Percentiles rank a stretch among this genome's conserved stretches.
phyloP scores from a whole-genome alignment of 2,113 vertebrate genomes.

The Tupaia chinensis region DNA sequence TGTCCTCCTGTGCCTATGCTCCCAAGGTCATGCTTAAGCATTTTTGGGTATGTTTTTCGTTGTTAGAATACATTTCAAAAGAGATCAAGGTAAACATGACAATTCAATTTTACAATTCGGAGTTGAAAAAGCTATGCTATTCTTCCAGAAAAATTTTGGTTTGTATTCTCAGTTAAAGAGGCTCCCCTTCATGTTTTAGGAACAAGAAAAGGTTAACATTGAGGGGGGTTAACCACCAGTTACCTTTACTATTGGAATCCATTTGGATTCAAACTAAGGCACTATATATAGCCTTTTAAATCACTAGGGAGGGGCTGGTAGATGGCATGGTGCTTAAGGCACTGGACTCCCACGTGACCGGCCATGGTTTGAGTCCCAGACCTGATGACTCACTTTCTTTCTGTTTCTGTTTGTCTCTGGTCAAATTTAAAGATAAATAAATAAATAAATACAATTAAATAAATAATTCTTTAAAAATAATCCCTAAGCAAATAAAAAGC shows the following conservation, averaged over 20 bases:
- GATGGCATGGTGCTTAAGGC: no score
- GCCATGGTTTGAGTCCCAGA: no score
- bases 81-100: neutral
- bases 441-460: no score
- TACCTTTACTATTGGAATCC: neutral
- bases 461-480: neutral
- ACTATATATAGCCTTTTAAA: neutral
- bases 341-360: no score
- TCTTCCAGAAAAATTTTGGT: neutral
- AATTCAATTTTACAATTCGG: constrained; percentile 40
- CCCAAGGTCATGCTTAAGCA: neutral
- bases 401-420: no score
- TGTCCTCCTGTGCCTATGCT: neutral
- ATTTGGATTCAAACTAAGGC: constrained; percentile 18
- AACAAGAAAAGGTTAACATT: neutral
- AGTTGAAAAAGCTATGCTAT: neutral
- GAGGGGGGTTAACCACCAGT: neutral
- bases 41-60: neutral
- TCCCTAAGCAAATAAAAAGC: neutral
- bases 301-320: neutral
- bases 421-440: no score
- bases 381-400: no score
- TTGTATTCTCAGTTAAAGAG: neutral
- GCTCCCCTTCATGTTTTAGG: neutral
- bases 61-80: constrained; percentile 46